phyloP scores from a whole-genome alignment of 2,797 vertebrate genomes.

The Botia almorhae region DNA sequence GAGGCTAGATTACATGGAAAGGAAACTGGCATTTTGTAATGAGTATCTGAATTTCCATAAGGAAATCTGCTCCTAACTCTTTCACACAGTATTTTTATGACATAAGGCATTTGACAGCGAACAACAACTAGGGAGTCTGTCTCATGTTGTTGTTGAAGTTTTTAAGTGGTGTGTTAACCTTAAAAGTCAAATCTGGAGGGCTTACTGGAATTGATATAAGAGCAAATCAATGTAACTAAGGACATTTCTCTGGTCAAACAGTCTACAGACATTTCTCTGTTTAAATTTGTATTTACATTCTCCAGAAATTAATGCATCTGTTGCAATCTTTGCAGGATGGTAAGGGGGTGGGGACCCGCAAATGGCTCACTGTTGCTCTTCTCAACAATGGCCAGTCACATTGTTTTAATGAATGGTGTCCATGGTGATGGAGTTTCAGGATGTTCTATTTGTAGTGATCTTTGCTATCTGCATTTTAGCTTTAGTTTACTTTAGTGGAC shows the following conservation, averaged over 20 bases:
- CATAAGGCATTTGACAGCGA: slow-evolving; percentile 41
- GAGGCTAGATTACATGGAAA: slow-evolving; percentile 76
- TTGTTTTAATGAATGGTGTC: slow-evolving; percentile 69
- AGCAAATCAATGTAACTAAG: background rate
- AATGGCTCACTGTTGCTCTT: slow-evolving; percentile 49
- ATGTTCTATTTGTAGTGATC: slow-evolving; percentile 68
- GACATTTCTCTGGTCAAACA: background rate
- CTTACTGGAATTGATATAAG: slow-evolving; percentile 38
- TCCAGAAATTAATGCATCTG: slow-evolving; percentile 48
- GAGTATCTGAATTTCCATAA: slow-evolving; percentile 82
- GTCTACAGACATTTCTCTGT: background rate
- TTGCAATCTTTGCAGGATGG: slow-evolving; percentile 18
- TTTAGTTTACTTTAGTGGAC: background rate
- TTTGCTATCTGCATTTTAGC: slow-evolving; percentile 44
- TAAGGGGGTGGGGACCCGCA: slow-evolving; percentile 10
- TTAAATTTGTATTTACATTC: slow-evolving; percentile 15
- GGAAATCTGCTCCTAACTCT: slow-evolving; percentile 70
- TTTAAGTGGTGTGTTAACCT: slow-evolving; percentile 26
- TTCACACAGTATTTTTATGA: background rate
- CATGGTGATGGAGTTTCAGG: slow-evolving; percentile 71
- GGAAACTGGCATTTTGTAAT: slow-evolving; percentile 81
- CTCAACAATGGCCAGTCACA: slow-evolving; percentile 50
- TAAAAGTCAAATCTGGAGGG: slow-evolving; percentile 26
- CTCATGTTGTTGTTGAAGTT: slow-evolving; percentile 14
- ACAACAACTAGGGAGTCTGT: slow-evolving; percentile 37